phyloP scores from a whole-genome alignment of 2,797 vertebrate species.

The Streptopelia turtur region DNA sequence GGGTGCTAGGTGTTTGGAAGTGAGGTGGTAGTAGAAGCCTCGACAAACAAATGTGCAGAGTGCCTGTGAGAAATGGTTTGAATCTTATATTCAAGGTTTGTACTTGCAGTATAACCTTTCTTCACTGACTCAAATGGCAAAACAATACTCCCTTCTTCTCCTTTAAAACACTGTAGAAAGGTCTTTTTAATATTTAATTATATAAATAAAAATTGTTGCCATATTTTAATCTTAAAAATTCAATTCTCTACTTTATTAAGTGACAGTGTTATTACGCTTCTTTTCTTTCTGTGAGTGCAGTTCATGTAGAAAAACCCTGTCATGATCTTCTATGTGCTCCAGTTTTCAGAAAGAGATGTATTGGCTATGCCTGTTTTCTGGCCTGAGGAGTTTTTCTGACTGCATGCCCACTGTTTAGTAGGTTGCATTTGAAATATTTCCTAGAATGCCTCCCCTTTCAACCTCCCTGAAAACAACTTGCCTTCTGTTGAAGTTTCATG shows the following conservation, averaged over 20 bases:
- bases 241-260: background rate
- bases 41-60: background rate
- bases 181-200: background rate
- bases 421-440: conserved; percentile 19
- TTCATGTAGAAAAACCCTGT: background rate
- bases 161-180: background rate
- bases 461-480: background rate
- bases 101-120: background rate
- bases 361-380: background rate
- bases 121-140: background rate
- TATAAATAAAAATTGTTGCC: background rate
- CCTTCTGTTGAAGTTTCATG: background rate
- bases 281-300: background rate
- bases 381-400: conserved; percentile 19
- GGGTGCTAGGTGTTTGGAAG: background rate
- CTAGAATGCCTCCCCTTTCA: conserved; percentile 15
- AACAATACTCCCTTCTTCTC: background rate
- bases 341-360: background rate
- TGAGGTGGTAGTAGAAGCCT: background rate
- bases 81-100: background rate
- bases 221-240: background rate
- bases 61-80: background rate
- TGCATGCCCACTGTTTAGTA: background rate
- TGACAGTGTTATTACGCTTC: background rate
- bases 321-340: background rate